phyloP scores from a whole-genome alignment of 2,888 invertebrate species.

The Dryobota labecula region DNA sequence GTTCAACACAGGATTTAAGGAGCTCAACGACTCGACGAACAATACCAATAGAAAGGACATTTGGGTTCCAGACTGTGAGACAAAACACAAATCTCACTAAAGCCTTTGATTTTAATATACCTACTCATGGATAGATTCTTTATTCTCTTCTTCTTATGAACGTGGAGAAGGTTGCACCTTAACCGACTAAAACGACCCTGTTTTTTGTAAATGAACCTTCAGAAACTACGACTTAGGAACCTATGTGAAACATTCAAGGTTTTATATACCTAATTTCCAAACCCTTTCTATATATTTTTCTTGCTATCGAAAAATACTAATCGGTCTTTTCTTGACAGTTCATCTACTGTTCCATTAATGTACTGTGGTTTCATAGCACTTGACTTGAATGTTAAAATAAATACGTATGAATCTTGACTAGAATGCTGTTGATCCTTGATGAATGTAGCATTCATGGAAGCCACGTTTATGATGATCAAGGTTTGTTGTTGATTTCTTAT shows the following conservation, averaged over 20 bases:
- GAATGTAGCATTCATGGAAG: conserved; percentile 40
- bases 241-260: neutral
- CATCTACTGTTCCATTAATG: conserved; percentile 20
- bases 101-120: neutral
- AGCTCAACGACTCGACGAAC: too few relatives aligned
- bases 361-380: conserved; percentile 41
- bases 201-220: neutral
- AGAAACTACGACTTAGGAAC: neutral
- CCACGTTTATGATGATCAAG: conserved; percentile 34
- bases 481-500: conserved; percentile 7
- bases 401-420: conserved; percentile 61
- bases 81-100: neutral
- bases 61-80: neutral
- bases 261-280: neutral
- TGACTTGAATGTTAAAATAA: conserved; percentile 72
- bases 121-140: neutral
- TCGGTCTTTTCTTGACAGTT: neutral
- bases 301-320: neutral
- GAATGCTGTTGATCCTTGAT: conserved; percentile 56
- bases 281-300: neutral
- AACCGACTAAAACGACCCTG: neutral
- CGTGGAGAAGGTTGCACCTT: too few relatives aligned
- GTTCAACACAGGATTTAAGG: too few relatives aligned
- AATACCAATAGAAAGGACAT: too few relatives aligned
- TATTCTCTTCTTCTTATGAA: neutral